Evolutionary conservation across 2,113 vertebrate genomes (phyloP).

Genomic region (Phyllostomus discolor): DNA sequence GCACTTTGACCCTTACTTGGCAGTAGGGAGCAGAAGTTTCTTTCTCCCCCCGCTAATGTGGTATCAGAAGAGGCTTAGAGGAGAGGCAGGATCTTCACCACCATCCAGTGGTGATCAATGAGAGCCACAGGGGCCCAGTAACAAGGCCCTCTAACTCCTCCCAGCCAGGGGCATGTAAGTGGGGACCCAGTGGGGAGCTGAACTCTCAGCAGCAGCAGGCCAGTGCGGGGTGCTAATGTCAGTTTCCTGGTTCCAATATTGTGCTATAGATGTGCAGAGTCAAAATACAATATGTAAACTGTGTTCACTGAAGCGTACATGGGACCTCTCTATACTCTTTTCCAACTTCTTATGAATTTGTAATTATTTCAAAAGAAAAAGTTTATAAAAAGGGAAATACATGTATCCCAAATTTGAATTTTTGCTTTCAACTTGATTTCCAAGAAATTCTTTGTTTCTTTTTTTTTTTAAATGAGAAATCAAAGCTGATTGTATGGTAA

Average conservation of each 20-base stretch:
- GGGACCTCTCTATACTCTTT: not conserved
- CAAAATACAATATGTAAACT: not conserved
- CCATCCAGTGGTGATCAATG: not conserved
- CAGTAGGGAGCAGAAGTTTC: not conserved
- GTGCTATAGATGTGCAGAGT: not conserved
- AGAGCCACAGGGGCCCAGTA: not conserved
- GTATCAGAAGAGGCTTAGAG: not conserved
- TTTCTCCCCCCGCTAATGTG: not conserved
- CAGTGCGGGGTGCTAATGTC: not conserved
- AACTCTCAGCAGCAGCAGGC: no score
- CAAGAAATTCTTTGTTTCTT: not conserved
- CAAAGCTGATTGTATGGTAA: not conserved
- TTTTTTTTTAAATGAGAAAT: not conserved
- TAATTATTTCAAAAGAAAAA: not conserved
- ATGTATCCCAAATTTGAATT: not conserved
- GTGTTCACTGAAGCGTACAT: not conserved
- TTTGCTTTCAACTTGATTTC: not conserved
- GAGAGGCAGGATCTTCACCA: not conserved
- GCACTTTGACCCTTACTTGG: not conserved
- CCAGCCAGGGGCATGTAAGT: not conserved
- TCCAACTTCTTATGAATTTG: not conserved
- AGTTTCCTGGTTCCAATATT: not conserved
- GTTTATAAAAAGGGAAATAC: not conserved
- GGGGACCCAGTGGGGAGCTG: no score
- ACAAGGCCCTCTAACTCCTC: accelerated